Evolutionary conservation across 1,140 invertebrate species (phyloP).

Genomic region (Bombus consobrinus): DNA sequence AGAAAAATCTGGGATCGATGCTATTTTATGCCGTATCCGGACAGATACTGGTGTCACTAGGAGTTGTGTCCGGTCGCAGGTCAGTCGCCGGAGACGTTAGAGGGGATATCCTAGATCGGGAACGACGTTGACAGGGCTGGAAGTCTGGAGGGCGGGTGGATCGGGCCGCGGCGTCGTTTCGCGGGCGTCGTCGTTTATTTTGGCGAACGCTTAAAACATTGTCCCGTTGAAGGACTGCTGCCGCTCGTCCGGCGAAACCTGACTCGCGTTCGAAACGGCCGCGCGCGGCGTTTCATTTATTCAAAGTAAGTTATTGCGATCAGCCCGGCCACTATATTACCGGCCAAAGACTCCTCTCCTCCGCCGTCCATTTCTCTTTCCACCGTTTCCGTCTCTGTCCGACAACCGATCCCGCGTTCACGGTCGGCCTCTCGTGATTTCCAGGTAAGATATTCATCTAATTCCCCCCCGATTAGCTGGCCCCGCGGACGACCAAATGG

Average conservation of each 20-base stretch:
- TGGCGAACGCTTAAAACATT: slow-evolving; percentile 68
- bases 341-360: slow-evolving; percentile 60
- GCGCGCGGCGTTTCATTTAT: slow-evolving; percentile 72
- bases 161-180: slow-evolving; percentile 38
- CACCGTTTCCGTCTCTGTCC: slow-evolving; percentile 56
- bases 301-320: slow-evolving; percentile 75
- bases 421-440: slow-evolving; percentile 63
- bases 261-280: slow-evolving; percentile 69
- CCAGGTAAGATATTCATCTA: slow-evolving; percentile 73
- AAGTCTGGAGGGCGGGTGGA: slow-evolving; percentile 23
- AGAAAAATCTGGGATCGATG: neutral
- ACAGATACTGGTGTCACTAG: slow-evolving; percentile 18
- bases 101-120: slow-evolving; percentile 51
- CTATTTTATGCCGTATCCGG: neutral
- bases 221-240: slow-evolving; percentile 71
- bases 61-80: neutral
- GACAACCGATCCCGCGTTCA: slow-evolving; percentile 5
- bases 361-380: slow-evolving; percentile 67
- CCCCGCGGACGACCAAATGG: slow-evolving; percentile 61
- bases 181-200: slow-evolving; percentile 62
- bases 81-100: slow-evolving; percentile 12
- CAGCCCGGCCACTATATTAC: slow-evolving; percentile 70
- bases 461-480: slow-evolving; percentile 67
- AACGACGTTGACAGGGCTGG: slow-evolving; percentile 48
- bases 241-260: slow-evolving; percentile 67